These are phyloP conservation scores for Solenopsis invicta DNA, from an alignment of 1,140 invertebrate species.

Conservation along the genomic window DNA sequence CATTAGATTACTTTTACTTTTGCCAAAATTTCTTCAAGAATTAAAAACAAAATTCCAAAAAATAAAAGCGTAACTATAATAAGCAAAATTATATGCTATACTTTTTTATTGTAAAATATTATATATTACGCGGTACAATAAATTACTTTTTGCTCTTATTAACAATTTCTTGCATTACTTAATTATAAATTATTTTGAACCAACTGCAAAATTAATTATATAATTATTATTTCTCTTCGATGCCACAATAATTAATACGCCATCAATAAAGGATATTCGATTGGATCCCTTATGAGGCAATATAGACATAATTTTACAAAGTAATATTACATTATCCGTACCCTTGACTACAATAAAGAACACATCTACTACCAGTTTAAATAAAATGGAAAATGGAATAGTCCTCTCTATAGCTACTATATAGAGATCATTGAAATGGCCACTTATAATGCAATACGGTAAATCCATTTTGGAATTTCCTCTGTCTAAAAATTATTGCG, in stretches of 20 bases:
- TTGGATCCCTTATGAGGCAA: background rate
- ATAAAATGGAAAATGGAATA: constrained; percentile 26
- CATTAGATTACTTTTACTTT: background rate
- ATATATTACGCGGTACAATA: background rate
- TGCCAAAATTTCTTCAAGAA: background rate
- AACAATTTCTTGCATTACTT: background rate
- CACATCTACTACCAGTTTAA: background rate
- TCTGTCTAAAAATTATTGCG: constrained; percentile 7
- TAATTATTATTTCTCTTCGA: constrained; percentile 19
- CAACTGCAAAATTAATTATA: background rate
- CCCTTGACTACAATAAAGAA: constrained; percentile 12
- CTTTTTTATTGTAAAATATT: background rate
- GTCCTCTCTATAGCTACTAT: background rate
- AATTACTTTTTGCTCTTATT: constrained; percentile 3
- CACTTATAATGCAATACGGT: constrained; percentile 23
- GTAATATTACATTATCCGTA: constrained; percentile 11
- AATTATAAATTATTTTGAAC: background rate
- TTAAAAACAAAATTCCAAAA: constrained; percentile 2
- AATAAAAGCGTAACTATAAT: background rate
- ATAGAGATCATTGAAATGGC: constrained; percentile 15
- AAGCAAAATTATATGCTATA: constrained; percentile 3
- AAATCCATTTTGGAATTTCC: constrained; percentile 19
- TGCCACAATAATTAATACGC: background rate
- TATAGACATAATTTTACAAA: constrained; percentile 25
- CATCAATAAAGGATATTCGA: constrained; percentile 6